A percentile compares a stretch with the other conserved stretches of the same genome.
Conservation (phyloP, 1,140 invertebrate genomes). For the Octopus sinensis region DNA sequence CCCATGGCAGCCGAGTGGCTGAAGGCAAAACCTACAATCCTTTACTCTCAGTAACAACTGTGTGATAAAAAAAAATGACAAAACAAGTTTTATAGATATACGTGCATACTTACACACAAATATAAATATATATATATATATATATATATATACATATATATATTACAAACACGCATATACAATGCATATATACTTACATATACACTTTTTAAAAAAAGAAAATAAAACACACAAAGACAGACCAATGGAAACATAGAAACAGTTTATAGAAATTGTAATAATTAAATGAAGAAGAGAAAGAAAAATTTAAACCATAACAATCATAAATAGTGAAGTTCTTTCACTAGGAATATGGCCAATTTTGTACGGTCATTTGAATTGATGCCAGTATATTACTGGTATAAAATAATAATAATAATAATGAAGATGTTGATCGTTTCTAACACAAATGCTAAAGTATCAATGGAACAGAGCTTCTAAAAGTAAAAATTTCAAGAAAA, state of each 20-base stretch:
- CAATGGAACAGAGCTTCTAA: too few species aligned
- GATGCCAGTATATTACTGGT: too few species aligned
- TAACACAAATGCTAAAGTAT: too few species aligned
- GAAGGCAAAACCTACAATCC: slow-evolving; percentile 52
- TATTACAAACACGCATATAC: not conserved
- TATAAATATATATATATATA: not conserved
- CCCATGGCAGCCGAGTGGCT: slow-evolving; percentile 54
- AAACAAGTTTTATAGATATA: not conserved
- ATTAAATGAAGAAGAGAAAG: too few species aligned
- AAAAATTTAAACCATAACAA: too few species aligned
- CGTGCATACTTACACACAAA: not conserved
- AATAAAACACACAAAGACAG: not conserved
- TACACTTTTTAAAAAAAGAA: not conserved
- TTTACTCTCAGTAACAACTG: slow-evolving; percentile 55
- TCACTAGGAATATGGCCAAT: too few species aligned
- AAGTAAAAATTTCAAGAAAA: too few species aligned
- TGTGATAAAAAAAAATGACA: slow-evolving; percentile 32
- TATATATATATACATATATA: not conserved
- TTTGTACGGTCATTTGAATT: too few species aligned
- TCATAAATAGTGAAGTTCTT: too few species aligned
- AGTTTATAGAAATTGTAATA: not conserved
- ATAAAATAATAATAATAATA: too few species aligned
- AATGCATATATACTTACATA: not conserved
- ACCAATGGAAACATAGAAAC: not conserved
- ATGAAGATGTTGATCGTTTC: too few species aligned